Evolutionary conservation across 1,140 invertebrate genomes (phyloP).

Genomic region (Penaeus japonicus): DNA sequence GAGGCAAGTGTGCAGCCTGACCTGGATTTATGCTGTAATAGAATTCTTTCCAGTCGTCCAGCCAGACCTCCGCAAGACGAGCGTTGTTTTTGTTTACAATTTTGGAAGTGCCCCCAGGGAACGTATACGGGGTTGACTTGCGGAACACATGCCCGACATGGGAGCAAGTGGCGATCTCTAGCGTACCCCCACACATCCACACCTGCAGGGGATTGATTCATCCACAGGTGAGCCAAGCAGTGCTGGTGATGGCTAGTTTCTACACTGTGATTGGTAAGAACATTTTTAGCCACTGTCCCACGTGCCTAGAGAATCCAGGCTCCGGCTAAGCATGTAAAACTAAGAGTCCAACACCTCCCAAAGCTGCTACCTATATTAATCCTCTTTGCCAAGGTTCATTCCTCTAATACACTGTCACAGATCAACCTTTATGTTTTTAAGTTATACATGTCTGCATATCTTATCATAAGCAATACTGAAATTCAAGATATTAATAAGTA

Average conservation of each 20-base stretch:
- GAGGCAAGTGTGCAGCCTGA: slow-evolving; percentile 65
- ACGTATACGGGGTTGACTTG: slow-evolving; percentile 98
- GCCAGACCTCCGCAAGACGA: slow-evolving; percentile 94
- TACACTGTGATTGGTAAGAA: slow-evolving; percentile 11
- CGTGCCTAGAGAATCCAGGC: slow-evolving; percentile 24
- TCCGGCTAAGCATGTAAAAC: slow-evolving; percentile 2
- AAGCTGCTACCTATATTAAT: slow-evolving; percentile 14
- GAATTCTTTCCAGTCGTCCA: slow-evolving; percentile 98
- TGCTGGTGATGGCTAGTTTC: not conserved
- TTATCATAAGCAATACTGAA: too few relatives aligned
- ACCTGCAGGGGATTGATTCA: slow-evolving; percentile 71
- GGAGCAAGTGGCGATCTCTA: slow-evolving; percentile 91
- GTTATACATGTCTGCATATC: not conserved
- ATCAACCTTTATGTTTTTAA: not conserved
- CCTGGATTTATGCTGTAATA: slow-evolving; percentile 99
- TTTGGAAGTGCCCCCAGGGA: slow-evolving; percentile 96
- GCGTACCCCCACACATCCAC: slow-evolving; percentile 94
- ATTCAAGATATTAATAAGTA: too few relatives aligned
- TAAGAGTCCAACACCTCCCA: slow-evolving; percentile 33
- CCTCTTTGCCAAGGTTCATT: not conserved
- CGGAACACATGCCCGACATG: slow-evolving; percentile 97
- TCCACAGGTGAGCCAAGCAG: slow-evolving; percentile 23
- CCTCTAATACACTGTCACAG: too few relatives aligned
- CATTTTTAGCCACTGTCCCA: not conserved
- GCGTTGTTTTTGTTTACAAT: slow-evolving; percentile 99